These are phyloP conservation scores for Diabrotica balteata DNA, from an alignment of 2,888 invertebrate genomes.

Conservation along the genomic window DNA sequence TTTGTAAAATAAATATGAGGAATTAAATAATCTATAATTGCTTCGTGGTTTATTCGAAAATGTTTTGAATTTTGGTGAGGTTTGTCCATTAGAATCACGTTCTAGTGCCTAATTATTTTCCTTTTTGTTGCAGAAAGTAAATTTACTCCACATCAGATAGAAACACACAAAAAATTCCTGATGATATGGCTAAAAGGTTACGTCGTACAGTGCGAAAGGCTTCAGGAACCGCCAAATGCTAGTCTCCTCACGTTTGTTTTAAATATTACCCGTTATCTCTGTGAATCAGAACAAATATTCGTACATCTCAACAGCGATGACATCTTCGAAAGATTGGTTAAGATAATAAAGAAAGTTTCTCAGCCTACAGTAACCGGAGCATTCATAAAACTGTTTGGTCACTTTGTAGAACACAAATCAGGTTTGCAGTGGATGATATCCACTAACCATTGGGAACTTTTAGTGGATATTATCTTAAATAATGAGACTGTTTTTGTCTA, in stretches of 20 bases:
- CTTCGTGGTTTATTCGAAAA: too few relatives aligned
- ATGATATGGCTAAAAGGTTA: constrained; percentile 60
- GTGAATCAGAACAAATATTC: constrained; percentile 67
- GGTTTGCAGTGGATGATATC: constrained; percentile 73
- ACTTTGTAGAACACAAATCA: constrained; percentile 68
- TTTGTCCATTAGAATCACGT: too few relatives aligned
- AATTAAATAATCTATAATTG: too few relatives aligned
- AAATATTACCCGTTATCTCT: constrained; percentile 68
- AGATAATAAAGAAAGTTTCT: constrained; percentile 33
- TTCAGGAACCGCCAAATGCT: constrained; percentile 26
- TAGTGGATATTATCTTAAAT: constrained; percentile 69
- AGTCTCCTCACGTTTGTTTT: constrained; percentile 66
- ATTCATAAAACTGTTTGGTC: constrained; percentile 69
- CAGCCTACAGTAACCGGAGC: constrained; percentile 71
- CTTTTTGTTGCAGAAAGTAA: constrained; percentile 5
- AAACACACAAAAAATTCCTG: constrained; percentile 9
- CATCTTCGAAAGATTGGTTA: constrained; percentile 56
- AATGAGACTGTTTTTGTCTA: constrained; percentile 77
- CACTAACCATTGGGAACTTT: constrained; percentile 69
- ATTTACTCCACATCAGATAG: constrained; percentile 7
- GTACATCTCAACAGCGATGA: constrained; percentile 63
- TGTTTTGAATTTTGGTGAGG: too few relatives aligned
- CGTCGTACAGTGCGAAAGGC: constrained; percentile 54
- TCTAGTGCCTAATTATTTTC: not conserved
- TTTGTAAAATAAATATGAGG: too few relatives aligned